Percentiles rank a stretch among this genome's conserved stretches.
Evolutionary conservation across 2,888 invertebrate species (phyloP).

Genomic region (Xylota segnis): DNA sequence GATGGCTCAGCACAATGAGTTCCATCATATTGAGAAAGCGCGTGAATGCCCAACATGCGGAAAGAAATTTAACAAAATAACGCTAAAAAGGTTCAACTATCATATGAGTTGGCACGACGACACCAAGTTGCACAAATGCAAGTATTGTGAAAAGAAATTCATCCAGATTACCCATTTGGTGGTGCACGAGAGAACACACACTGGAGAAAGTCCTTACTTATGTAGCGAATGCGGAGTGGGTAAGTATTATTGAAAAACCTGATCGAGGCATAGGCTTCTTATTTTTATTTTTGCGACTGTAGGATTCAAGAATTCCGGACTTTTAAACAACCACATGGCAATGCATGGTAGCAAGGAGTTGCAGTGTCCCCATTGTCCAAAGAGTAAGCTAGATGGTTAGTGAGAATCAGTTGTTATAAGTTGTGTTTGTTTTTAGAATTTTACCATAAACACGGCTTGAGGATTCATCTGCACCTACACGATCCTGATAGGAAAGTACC

Average conservation of each 20-base stretch:
- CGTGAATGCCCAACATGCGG: conserved; percentile 57
- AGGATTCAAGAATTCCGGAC: conserved; percentile 40
- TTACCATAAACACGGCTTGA: conserved; percentile 25
- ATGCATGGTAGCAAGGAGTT: conserved; percentile 15
- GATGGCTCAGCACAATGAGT: conserved; percentile 64
- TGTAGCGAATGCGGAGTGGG: conserved; percentile 52
- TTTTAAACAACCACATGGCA: conserved; percentile 15
- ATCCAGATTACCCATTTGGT: conserved; percentile 62
- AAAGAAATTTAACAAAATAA: conserved; percentile 43
- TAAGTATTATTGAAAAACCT: not conserved
- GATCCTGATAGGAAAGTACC: conserved; percentile 9
- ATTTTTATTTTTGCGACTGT: not conserved
- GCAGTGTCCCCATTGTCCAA: conserved; percentile 38
- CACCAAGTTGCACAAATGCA: conserved; percentile 60
- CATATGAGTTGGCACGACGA: conserved; percentile 68
- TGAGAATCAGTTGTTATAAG: not conserved
- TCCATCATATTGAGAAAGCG: conserved; percentile 50
- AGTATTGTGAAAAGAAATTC: conserved; percentile 67
- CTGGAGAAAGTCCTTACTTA: conserved; percentile 45
- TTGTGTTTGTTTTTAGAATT: conserved; percentile 16
- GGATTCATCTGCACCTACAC: conserved; percentile 38
- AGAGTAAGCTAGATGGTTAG: conserved; percentile 13
- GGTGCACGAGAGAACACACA: conserved; percentile 59
- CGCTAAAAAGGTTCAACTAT: conserved; percentile 57
- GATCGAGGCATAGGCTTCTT: not conserved